These are phyloP conservation scores for Melanargia galathea DNA, from an alignment of 2,888 invertebrate species.

Conservation along the genomic window DNA sequence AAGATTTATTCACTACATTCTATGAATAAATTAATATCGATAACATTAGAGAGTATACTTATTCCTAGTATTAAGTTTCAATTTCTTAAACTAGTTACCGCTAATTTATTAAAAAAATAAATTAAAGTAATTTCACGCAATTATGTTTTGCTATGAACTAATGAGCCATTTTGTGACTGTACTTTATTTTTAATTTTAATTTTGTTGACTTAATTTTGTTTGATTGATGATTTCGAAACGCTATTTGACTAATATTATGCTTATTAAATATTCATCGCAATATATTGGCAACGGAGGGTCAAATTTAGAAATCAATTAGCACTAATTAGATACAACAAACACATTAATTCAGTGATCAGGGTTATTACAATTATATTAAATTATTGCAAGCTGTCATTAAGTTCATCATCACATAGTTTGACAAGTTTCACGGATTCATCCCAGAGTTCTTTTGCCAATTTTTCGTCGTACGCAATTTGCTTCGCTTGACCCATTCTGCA, in stretches of 20 bases:
- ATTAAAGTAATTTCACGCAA: no score
- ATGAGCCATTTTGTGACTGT: no score
- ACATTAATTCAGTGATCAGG: no score
- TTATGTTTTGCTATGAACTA: no score
- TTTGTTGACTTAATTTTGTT: no score
- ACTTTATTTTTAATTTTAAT: no score
- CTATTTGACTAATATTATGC: no score
- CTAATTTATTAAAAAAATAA: no score
- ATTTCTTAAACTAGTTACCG: background rate
- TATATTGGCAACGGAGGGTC: background rate
- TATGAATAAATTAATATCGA: background rate
- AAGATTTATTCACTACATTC: background rate
- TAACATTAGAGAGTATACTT: no score
- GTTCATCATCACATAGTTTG: constrained; percentile 84
- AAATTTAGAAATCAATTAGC: background rate
- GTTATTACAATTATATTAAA: no score
- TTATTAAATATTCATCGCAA: background rate
- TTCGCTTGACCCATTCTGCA: constrained; percentile 84
- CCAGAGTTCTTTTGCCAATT: constrained; percentile 89
- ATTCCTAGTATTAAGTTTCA: background rate
- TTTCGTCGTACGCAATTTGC: constrained; percentile 83
- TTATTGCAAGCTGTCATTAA: constrained; percentile 76
- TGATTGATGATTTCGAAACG: no score
- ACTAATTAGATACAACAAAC: no score
- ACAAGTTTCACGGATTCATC: constrained; percentile 87